Percentiles rank a stretch among this genome's conserved stretches.
These are phyloP conservation scores for Nemurella pictetii DNA, from an alignment of 2,888 invertebrate genomes.

Conservation along the genomic window DNA sequence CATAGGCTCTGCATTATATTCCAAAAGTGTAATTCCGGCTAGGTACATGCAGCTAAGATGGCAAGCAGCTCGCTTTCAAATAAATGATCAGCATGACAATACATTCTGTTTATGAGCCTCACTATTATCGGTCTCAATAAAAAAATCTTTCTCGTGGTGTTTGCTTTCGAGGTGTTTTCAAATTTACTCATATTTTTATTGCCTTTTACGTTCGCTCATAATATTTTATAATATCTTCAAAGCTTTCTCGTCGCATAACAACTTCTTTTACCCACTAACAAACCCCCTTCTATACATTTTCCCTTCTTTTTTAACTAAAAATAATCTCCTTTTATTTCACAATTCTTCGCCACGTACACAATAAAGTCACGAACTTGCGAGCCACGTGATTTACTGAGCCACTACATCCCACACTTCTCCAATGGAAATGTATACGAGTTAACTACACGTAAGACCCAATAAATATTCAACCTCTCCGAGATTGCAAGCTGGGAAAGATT, in stretches of 20 bases:
- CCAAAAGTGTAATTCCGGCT: background rate
- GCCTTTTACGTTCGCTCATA: slow-evolving; percentile 11
- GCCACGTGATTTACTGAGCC: background rate
- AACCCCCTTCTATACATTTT: background rate
- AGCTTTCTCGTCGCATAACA: slow-evolving; percentile 5
- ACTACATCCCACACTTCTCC: background rate
- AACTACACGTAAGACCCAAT: slow-evolving; percentile 22
- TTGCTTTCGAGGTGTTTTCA: slow-evolving; percentile 27
- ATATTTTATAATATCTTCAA: slow-evolving; percentile 20
- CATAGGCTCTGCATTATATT: background rate
- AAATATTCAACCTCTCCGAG: slow-evolving; percentile 28
- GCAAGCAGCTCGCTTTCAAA: background rate
- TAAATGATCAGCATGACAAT: background rate
- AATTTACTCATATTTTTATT: slow-evolving; percentile 22
- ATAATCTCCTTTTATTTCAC: slow-evolving; percentile 18
- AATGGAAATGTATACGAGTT: slow-evolving; percentile 12
- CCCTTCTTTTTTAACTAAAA: slow-evolving; percentile 23
- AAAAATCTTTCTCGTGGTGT: slow-evolving; percentile 18
- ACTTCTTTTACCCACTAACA: background rate
- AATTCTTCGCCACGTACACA: background rate
- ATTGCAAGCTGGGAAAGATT: slow-evolving; percentile 29
- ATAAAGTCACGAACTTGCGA: slow-evolving; percentile 14
- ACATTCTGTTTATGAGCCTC: background rate
- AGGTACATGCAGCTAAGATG: background rate
- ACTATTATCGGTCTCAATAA: background rate